Base-by-base conservation (phyloP, 1,140 invertebrate genomes). In the Neodiprion pinetum region DNA sequence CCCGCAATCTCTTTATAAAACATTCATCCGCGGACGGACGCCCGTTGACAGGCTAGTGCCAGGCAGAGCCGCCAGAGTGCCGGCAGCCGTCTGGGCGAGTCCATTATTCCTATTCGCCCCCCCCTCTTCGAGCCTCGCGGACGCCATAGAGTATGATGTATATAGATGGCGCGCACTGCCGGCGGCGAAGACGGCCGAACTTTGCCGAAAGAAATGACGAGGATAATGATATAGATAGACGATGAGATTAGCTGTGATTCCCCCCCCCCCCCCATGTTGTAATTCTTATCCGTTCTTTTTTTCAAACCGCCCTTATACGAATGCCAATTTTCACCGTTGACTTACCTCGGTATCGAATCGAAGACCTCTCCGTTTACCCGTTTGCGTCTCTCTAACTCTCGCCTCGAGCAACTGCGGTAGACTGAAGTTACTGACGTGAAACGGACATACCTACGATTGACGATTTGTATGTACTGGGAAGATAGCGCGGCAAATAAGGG, bases 1-100 rank as follows among this genome's bases (percentile, higher is more conserved):
- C 11, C 53, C 53, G n/a, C 53, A 61, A 61, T 61, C 53, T 61
- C 28, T 40, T 61, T 61, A 61, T 61, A 61, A 61, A 61, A 61
- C 53, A 61, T 61, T 61, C 53, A 61, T 61, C 53, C 11, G 53
- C 11, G 53, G n/a, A 12, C 11, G 53, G n/a, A 12, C 11, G 4
- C 53, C 9, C 11, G 11, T 61, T 12, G n/a, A 12, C 11, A 17
- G 53, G 53, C 11, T 61, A 61, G 53, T 61, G 53, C 53, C 53
- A 12, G 53, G n/a, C 53, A 61, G 53, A 61, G 9, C 53, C 53
- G 53, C 53, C 53, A 61, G 53, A 61, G 53, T 61, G 11, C 53
- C 53, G n/a, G n/a, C 53, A 17, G n/a, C 53, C 53, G 53, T 12
- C 53, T 61, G 53, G 53, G 53, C 53, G 53, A 61, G 53, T 61